A percentile compares a stretch with the other conserved stretches of the same genome.
Conservation (phyloP, 2,888 invertebrate genomes). For the Luperina nickerlii region DNA sequence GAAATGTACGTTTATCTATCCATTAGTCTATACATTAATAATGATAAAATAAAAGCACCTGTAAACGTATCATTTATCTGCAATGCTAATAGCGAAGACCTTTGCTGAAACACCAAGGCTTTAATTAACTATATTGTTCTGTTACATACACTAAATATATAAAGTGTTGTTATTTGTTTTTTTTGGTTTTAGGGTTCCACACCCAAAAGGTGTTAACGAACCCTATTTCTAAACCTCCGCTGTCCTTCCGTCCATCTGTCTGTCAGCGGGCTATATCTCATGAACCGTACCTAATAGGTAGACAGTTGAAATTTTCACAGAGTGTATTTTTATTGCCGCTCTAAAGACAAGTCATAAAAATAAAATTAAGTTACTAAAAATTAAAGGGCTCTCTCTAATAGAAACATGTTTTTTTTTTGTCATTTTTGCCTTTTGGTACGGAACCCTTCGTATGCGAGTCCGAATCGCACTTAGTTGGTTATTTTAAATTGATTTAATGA, state of each 20-base stretch:
- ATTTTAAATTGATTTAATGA: slow-evolving; percentile 51
- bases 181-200: neutral
- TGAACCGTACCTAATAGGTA: too few relatives aligned
- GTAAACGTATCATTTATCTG: slow-evolving; percentile 56
- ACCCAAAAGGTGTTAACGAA: neutral
- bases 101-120: slow-evolving; percentile 61
- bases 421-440: neutral
- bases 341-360: too few relatives aligned
- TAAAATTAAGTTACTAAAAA: too few relatives aligned
- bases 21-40: slow-evolving; percentile 50
- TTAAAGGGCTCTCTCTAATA: too few relatives aligned
- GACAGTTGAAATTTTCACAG: neutral
- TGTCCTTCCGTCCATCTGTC: too few relatives aligned
- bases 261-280: neutral
- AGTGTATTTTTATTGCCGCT: neutral
- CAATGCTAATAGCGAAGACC: slow-evolving; percentile 58
- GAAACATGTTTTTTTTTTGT: too few relatives aligned
- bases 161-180: slow-evolving; percentile 9
- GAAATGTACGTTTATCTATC: slow-evolving; percentile 55
- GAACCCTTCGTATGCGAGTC: too few relatives aligned
- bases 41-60: slow-evolving; percentile 37
- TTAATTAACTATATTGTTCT: slow-evolving; percentile 59
- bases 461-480: neutral
- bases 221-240: neutral
- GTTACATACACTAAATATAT: slow-evolving; percentile 33